phyloP scores from a whole-genome alignment of 1,140 invertebrate genomes.

The Drosophila teissieri region DNA sequence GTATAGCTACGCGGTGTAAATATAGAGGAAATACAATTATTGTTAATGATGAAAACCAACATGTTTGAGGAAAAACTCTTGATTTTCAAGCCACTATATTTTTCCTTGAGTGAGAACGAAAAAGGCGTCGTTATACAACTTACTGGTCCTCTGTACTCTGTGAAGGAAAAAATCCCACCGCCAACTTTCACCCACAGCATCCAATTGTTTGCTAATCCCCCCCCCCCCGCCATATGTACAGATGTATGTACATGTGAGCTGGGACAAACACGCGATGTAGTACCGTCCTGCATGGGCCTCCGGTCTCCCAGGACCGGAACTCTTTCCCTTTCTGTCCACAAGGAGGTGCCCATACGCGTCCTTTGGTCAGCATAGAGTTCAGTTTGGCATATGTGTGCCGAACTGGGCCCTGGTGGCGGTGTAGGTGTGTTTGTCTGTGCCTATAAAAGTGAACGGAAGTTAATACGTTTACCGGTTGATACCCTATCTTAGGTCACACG shows the following conservation, averaged over 20 bases:
- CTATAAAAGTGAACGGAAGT: constrained; percentile 81
- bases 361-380: constrained; percentile 57
- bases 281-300: constrained; percentile 28
- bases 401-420: neutral
- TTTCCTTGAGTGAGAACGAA: constrained; percentile 1
- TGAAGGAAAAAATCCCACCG: constrained; percentile 3
- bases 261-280: constrained; percentile 41
- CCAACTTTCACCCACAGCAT: constrained; percentile 24
- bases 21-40: too few species aligned
- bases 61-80: too few species aligned
- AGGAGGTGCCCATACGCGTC: constrained; percentile 36
- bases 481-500: constrained; percentile 3
- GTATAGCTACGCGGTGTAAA: too few species aligned
- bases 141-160: constrained; percentile 14
- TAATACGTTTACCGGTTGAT: constrained; percentile 75
- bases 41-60: neutral
- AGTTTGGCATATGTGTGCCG: constrained; percentile 44
- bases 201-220: constrained; percentile 22
- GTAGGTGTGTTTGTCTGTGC: constrained; percentile 45
- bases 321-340: neutral
- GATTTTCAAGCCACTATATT: neutral
- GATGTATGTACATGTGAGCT: constrained; percentile 24
- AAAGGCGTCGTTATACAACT: constrained; percentile 16
- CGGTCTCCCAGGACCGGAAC: constrained; percentile 28
- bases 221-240: neutral